Conservation (phyloP, 2,797 vertebrate species). For the Gallinago stenura region DNA sequence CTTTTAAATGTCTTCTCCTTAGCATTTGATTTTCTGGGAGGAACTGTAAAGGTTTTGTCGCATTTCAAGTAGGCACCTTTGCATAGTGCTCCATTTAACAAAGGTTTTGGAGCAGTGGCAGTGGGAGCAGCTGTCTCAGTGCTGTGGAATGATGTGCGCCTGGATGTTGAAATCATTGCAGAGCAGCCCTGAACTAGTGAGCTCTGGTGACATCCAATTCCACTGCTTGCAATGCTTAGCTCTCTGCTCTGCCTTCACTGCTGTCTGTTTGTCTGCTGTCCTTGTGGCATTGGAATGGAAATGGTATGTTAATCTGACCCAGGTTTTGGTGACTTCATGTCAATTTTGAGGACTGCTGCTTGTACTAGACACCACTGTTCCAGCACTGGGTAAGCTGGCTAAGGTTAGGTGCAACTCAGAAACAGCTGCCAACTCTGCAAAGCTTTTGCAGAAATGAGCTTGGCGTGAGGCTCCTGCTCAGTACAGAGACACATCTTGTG, state of each 20-base stretch:
- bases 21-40: neutral
- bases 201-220: neutral
- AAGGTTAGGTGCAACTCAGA: neutral
- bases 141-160: neutral
- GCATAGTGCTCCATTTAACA: neutral
- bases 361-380: neutral
- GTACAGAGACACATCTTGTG: neutral
- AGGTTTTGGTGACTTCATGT: neutral
- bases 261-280: neutral
- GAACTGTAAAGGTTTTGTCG: neutral
- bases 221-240: neutral
- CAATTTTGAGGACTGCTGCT: neutral
- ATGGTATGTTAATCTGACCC: neutral
- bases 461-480: neutral
- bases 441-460: neutral
- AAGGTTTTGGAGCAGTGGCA: neutral
- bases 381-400: neutral
- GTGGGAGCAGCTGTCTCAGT: neutral
- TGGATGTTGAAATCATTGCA: neutral
- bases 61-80: neutral
- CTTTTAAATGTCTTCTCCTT: constrained; percentile 1
- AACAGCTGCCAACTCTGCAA: neutral
- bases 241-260: neutral
- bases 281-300: neutral
- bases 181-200: neutral